A percentile compares a stretch with the other conserved stretches of the same genome.
Conservation (phyloP, 1,140 invertebrate genomes). For the Chrysopa pallens region DNA sequence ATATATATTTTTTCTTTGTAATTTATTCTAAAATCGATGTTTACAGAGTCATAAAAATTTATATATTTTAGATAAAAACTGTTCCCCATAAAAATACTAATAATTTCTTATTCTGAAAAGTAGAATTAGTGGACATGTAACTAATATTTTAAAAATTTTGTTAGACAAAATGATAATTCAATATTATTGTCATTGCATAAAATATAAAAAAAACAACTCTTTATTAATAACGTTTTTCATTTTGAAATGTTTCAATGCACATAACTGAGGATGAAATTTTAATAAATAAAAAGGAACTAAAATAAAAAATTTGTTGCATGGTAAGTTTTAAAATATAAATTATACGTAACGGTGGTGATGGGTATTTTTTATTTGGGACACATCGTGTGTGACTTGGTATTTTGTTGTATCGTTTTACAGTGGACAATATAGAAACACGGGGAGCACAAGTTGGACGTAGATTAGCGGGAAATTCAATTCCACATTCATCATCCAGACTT, state of each 20-base stretch:
- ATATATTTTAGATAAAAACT: too few relatives aligned
- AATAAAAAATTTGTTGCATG: background rate
- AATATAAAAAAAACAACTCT: too few relatives aligned
- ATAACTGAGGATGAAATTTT: background rate
- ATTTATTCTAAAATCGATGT: too few relatives aligned
- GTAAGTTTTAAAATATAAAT: background rate
- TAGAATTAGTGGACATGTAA: too few relatives aligned
- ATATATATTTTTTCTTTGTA: too few relatives aligned
- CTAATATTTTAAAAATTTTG: too few relatives aligned
- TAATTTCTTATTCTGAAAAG: too few relatives aligned
- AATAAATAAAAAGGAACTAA: background rate
- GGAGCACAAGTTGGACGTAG: conserved; percentile 37
- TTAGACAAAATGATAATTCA: too few relatives aligned
- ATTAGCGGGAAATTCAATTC: conserved; percentile 36
- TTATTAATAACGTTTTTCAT: too few relatives aligned
- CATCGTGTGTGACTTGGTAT: conserved; percentile 3
- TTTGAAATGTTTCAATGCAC: background rate
- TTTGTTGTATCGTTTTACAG: conserved; percentile 17
- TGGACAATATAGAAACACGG: conserved; percentile 34
- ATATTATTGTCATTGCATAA: too few relatives aligned
- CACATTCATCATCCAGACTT: conserved; percentile 30
- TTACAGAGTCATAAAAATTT: too few relatives aligned
- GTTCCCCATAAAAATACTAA: too few relatives aligned
- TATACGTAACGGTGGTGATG: background rate
- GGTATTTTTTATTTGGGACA: background rate